Evolutionary conservation across 64 coral and sea anemone genomes (phyloP), one percentile per base, ranked within the genome.

Genomic region (Pocillopora verrucosa): DNA sequence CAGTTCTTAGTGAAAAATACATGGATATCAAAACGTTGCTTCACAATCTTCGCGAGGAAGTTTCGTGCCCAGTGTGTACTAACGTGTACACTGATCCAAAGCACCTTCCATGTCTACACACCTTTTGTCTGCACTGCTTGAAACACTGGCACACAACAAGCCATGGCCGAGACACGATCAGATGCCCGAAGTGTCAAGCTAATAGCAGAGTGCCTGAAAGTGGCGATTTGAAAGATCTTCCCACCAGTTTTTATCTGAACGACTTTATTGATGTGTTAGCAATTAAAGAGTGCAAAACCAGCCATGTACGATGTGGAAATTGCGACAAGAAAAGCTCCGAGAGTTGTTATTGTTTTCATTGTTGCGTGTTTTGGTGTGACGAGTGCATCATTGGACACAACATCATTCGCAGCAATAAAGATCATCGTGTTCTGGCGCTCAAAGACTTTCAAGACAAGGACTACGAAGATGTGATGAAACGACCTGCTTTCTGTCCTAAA

Each of bases 391-490:
- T 4, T 34, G 56, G 22, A 64, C 80, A 83, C 60, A 61, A 83
- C 26, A n/a, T 83, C 22, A 37, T 65, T 20, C 60, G 22, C n/a
- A 16, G 65, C 25, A 64, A 35, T 62, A 56, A 59, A 34, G 59
- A 37, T 35, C 80, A 83, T 35, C 80, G 59, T 14, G 16, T 83
- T 26, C 60, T 83, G 30, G 80, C 59, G 80, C 59, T 83, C 19
- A 83, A 35, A 83, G 80, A 83, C 65, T 83, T 83, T 83, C 41
- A 60, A 3, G 80, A 83, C 16, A 64, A 83, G 34, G 80, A 83
- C 57, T 64, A 64, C 22, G 80, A 24, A 14, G 80, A 30, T 64
- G 65, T 83, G 59, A 30, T 83, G 22, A 67, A 17, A 22, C 64
- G 64, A 67, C 64, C 64, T 7, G 64, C 64, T 67, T 22, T 67